Evolutionary conservation across 2,113 vertebrate genomes (phyloP).

Genomic region (Maccullochella peelii): DNA sequence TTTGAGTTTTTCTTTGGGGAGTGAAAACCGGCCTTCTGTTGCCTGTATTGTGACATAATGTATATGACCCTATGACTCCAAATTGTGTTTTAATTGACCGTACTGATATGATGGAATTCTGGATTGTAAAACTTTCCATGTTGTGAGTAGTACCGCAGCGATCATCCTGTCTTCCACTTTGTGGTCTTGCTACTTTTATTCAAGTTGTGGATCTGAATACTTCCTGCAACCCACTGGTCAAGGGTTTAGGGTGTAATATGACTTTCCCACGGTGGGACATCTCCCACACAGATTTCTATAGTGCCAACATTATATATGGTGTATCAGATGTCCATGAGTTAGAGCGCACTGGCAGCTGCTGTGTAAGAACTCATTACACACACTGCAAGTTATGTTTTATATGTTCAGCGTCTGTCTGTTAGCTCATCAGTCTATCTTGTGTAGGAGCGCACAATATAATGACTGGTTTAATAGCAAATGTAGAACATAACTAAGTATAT

Average conservation of each 20-base stretch:
- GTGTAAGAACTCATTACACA: background rate
- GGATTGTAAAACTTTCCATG: too few relatives aligned
- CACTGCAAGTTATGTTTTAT: background rate
- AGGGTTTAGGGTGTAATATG: background rate
- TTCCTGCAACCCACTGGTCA: too few relatives aligned
- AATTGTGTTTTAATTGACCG: too few relatives aligned
- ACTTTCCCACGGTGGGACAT: constrained; percentile 27
- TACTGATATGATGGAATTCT: too few relatives aligned
- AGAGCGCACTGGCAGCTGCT: constrained; percentile 31
- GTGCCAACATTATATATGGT: constrained; percentile 30
- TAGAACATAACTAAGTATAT: background rate
- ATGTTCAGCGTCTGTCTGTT: background rate
- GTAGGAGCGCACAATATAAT: background rate
- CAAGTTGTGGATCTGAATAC: background rate
- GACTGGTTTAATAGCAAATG: background rate
- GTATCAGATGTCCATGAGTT: constrained; percentile 40
- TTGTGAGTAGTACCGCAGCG: too few relatives aligned
- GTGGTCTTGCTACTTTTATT: background rate
- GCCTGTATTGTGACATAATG: too few relatives aligned
- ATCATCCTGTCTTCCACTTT: too few relatives aligned
- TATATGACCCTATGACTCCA: too few relatives aligned
- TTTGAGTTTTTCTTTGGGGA: too few relatives aligned
- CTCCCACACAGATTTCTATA: constrained; percentile 20
- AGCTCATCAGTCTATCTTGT: background rate
- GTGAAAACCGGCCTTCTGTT: too few relatives aligned